phyloP scores from a whole-genome alignment of 2,113 vertebrate species.

The Sceloporus tristichus region DNA sequence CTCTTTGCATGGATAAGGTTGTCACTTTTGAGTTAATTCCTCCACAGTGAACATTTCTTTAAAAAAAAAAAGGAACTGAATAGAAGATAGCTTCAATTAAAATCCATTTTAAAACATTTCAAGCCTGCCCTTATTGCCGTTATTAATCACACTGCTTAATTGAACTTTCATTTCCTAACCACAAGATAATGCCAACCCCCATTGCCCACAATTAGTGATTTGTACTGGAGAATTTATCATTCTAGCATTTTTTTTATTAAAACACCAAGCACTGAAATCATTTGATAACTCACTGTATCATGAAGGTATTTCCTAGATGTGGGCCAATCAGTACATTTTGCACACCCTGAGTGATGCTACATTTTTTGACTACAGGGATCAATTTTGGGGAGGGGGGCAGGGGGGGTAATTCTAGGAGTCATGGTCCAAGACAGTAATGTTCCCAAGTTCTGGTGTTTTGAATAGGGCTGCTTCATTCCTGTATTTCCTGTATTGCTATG shows the following conservation, averaged over 20 bases:
- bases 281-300: not conserved
- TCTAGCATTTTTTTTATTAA: not conserved
- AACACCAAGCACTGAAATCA: not conserved
- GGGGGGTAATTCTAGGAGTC: too few species aligned
- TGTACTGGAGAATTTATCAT: not conserved
- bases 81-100: not conserved
- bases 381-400: too few species aligned
- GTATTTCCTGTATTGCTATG: too few species aligned
- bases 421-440: too few species aligned
- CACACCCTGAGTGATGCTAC: too few species aligned
- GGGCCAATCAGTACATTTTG: not conserved
- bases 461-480: not conserved
- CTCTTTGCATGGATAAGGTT: not conserved
- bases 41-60: not conserved
- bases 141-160: slow-evolving; percentile 12
- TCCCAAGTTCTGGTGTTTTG: too few species aligned
- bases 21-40: not conserved
- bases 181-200: not conserved
- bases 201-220: not conserved
- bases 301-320: not conserved
- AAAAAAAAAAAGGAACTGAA: not conserved
- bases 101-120: slow-evolving; percentile 4
- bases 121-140: not conserved
- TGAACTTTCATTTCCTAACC: not conserved
- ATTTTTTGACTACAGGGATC: too few species aligned